A percentile compares a stretch with the other conserved stretches of the same genome.
Conservation (phyloP, 2,113 vertebrate species). For the Megaptera novaeangliae region DNA sequence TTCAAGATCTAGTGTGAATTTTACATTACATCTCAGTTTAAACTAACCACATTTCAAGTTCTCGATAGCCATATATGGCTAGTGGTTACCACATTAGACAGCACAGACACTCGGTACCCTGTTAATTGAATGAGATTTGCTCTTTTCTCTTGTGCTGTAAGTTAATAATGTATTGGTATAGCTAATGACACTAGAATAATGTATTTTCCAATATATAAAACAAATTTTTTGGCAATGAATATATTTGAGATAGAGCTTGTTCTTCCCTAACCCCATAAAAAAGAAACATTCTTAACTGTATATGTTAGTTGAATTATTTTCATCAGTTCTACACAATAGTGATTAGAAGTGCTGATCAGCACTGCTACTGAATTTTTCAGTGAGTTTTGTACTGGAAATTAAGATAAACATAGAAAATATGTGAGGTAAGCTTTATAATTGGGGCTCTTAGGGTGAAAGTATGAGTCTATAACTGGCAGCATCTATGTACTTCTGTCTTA, state of each 20-base stretch:
- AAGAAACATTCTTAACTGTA: not conserved
- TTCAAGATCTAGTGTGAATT: not conserved
- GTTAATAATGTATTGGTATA: not conserved
- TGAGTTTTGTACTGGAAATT: not conserved
- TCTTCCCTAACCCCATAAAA: not conserved
- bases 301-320: not conserved
- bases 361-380: not conserved
- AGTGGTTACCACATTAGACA: not conserved
- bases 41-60: not conserved
- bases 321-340: not conserved
- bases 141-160: not conserved
- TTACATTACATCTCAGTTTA: not conserved
- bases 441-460: not conserved
- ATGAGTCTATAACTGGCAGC: not conserved
- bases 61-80: not conserved
- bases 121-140: not conserved
- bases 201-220: not conserved
- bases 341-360: not conserved
- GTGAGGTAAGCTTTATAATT: not conserved
- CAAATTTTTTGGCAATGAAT: not conserved
- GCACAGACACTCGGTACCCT: not conserved
- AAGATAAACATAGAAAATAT: not conserved
- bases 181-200: not conserved
- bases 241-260: not conserved
- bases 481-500: not conserved